Evolutionary conservation across 1,140 invertebrate genomes (phyloP).

Genomic region (Carposina sasakii): DNA sequence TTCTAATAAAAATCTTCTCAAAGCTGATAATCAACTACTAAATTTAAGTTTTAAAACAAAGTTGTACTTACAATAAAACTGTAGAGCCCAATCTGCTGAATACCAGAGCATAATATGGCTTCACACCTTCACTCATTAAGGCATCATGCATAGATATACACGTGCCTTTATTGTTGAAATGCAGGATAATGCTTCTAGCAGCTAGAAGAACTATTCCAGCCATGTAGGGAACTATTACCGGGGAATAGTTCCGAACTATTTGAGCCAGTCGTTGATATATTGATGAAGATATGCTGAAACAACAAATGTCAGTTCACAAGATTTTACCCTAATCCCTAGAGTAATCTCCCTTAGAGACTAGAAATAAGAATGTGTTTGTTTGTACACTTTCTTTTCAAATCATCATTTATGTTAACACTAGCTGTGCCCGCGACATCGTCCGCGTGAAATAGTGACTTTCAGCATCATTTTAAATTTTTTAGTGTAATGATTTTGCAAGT

Average conservation of each 20-base stretch:
- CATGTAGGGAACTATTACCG: conserved; percentile 45
- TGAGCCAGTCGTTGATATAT: conserved; percentile 54
- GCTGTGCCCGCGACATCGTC: no score
- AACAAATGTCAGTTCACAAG: no score
- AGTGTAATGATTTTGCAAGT: no score
- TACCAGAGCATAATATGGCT: conserved; percentile 46
- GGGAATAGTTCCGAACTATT: conserved; percentile 44
- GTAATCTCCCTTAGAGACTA: no score
- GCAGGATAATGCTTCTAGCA: conserved; percentile 34
- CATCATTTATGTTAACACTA: no score
- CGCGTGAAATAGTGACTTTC: no score
- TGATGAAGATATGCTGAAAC: conserved; percentile 46
- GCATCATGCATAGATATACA: conserved; percentile 43
- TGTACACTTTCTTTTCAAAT: no score
- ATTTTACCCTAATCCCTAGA: no score
- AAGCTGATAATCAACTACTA: no score
- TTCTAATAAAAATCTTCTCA: no score
- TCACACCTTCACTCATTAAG: conserved; percentile 45
- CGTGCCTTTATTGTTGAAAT: conserved; percentile 28
- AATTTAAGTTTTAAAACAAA: not conserved
- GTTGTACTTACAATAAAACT: conserved; percentile 35
- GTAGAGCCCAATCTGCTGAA: conserved; percentile 33
- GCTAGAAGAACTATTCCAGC: conserved; percentile 45
- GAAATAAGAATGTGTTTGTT: no score
- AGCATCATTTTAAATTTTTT: no score